Evolutionary conservation across 92 coral and sea anemone genomes (phyloP).

Genomic region (Scolanthus callimorphus): DNA sequence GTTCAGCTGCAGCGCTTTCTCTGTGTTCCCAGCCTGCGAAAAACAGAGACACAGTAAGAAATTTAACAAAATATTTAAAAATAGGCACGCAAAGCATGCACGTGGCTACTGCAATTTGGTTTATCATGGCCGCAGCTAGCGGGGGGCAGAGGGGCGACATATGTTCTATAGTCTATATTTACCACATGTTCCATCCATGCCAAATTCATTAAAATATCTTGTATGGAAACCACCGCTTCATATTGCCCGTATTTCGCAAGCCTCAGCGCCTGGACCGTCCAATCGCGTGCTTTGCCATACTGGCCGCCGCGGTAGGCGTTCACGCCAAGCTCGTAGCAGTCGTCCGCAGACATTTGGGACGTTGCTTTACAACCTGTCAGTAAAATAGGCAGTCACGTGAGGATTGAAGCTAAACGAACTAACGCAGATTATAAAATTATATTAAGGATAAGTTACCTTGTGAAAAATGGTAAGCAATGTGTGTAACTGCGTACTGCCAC

Average conservation of each 20-base stretch:
- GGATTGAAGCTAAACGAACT: no score
- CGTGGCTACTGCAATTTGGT: no score
- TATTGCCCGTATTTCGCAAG: constrained; percentile 42
- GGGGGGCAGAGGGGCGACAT: no score
- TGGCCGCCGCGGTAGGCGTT: constrained; percentile 61
- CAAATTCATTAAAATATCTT: constrained; percentile 58
- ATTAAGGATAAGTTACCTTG: no score
- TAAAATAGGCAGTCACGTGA: no score
- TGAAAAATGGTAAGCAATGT: no score
- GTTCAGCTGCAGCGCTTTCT: constrained; percentile 8
- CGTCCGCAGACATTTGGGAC: constrained; percentile 67
- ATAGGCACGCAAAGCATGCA: no score
- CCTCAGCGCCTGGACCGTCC: constrained; percentile 65
- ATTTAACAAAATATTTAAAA: no score
- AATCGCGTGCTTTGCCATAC: constrained; percentile 58
- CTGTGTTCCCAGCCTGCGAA: not conserved
- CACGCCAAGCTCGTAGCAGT: constrained; percentile 74
- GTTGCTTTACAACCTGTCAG: constrained; percentile 48
- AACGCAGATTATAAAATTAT: no score
- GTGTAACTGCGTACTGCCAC: no score
- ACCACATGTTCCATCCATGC: constrained; percentile 88
- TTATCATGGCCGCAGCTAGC: no score
- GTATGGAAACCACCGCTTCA: constrained; percentile 21
- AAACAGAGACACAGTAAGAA: not conserved
- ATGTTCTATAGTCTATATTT: no score